Base-by-base conservation (phyloP, 2,888 invertebrate species). In the Neoscelio sp. region DNA sequence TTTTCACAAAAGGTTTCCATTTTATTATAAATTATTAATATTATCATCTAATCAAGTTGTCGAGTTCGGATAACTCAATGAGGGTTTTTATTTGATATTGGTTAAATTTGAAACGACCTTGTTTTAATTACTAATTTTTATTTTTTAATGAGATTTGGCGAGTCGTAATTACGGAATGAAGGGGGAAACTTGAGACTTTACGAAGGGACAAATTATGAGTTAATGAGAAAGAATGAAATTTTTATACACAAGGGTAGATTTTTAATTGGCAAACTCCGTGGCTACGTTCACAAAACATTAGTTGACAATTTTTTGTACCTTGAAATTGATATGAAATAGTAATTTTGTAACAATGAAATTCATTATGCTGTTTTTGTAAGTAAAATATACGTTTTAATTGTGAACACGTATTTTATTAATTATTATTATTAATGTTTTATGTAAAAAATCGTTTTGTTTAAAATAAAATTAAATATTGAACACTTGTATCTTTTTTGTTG, bases 121-220 rank as follows among this genome's bases (percentile, higher is more conserved):
- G 35, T 52, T 44, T 67, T 30, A 40, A 54, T 54, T 44, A 44
- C 52, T 54, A 18, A 13, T 54, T 7, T 23, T 67, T 23, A 54
- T 40, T 67, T 54, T 67, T 67, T 67, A 54, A 67, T 67, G 33
- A 67, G 44, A 67, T 67, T 67, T 54, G 54, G 44, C 10, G 52
- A 54, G 44, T 40, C 44, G 33, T 54, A 44, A 67, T 54, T 33
- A 67, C 10, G 40, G 28, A 64, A 50, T 12, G 64, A 50, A 64
- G 64, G 40, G n/a, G 50, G 13, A 18, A 50, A 40, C 5, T 18
- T 2, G 35, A 15, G 23, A 67, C 35, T 44, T 12, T 10, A 13
- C 10, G 42, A 23, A 33, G 40, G 44, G 23, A 46, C 54, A 35
- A 67, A 35, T 54, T 44, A 35, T 35, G 54, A 44, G 33, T 8